phyloP scores from a whole-genome alignment of 2,797 vertebrate genomes.

The Acrossocheilus fasciatus region DNA sequence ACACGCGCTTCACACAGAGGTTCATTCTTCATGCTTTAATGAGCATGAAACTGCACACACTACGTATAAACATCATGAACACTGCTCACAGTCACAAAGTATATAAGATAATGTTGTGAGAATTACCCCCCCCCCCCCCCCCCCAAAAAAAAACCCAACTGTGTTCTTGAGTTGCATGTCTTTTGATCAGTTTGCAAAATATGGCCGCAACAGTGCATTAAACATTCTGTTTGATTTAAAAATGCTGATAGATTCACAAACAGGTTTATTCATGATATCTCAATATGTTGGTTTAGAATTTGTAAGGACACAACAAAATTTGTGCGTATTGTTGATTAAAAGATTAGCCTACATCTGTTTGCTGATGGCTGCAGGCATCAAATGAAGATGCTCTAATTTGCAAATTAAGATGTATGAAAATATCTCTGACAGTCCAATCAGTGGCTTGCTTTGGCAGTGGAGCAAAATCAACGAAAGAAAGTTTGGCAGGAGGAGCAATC shows the following conservation, averaged over 20 bases:
- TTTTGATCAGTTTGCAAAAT: conserved; percentile 19
- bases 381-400: conserved; percentile 83
- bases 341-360: conserved; percentile 58
- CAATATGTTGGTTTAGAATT: conserved; percentile 34
- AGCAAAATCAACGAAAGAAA: conserved; percentile 59
- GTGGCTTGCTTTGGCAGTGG: conserved; percentile 86
- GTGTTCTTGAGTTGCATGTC: background rate
- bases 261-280: conserved; percentile 30
- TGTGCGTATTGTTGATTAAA: conserved; percentile 42
- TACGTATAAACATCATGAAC: background rate
- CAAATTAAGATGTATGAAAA: conserved; percentile 92
- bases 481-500: conserved; percentile 85
- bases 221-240: conserved; percentile 26
- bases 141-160: background rate
- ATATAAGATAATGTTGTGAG: background rate
- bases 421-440: conserved; percentile 87
- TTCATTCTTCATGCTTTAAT: background rate
- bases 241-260: conserved; percentile 11
- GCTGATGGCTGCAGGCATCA: conserved; percentile 59
- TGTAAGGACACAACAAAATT: conserved; percentile 34
- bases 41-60: background rate
- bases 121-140: background rate
- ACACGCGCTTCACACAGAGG: background rate
- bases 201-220: background rate
- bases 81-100: background rate